These are phyloP conservation scores for Oncopeltus fasciatus DNA, from an alignment of 1,140 invertebrate genomes.

Conservation along the genomic window DNA sequence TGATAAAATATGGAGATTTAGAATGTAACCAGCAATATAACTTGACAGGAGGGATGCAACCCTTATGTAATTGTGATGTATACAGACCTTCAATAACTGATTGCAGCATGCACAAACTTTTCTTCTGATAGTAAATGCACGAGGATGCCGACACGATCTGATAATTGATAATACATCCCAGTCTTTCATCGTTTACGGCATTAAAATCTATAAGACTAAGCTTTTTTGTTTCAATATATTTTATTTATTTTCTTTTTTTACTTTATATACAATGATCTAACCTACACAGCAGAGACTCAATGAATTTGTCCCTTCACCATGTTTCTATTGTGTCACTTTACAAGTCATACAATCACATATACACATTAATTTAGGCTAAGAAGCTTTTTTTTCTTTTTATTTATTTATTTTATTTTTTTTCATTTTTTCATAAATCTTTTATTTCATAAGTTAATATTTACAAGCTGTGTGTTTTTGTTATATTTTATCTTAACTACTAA, in stretches of 20 bases:
- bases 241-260: neutral
- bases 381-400: conserved; percentile 2
- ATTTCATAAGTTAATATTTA: conserved; percentile 2
- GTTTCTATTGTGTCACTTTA: conserved; percentile 15
- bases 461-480: neutral
- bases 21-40: conserved; percentile 2
- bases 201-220: conserved; percentile 3
- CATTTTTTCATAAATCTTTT: too few species aligned
- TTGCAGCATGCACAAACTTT: conserved; percentile 8
- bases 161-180: conserved; percentile 14
- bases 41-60: conserved; percentile 2
- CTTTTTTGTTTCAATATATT: too few species aligned
- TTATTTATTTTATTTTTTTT: too few species aligned
- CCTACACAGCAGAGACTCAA: conserved; percentile 5
- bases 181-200: conserved; percentile 13
- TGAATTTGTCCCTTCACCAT: conserved; percentile 11
- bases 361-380: conserved; percentile 7
- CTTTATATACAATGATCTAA: conserved; percentile 7
- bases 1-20: conserved; percentile 10
- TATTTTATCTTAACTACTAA: neutral
- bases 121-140: conserved; percentile 8
- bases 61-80: conserved; percentile 7
- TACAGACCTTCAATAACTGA: neutral
- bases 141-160: conserved; percentile 5
- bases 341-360: conserved; percentile 6